Evolutionary conservation across 2,113 vertebrate genomes (phyloP), one percentile per base, ranked within the genome.

Genomic region (Tautogolabrus adspersus): DNA sequence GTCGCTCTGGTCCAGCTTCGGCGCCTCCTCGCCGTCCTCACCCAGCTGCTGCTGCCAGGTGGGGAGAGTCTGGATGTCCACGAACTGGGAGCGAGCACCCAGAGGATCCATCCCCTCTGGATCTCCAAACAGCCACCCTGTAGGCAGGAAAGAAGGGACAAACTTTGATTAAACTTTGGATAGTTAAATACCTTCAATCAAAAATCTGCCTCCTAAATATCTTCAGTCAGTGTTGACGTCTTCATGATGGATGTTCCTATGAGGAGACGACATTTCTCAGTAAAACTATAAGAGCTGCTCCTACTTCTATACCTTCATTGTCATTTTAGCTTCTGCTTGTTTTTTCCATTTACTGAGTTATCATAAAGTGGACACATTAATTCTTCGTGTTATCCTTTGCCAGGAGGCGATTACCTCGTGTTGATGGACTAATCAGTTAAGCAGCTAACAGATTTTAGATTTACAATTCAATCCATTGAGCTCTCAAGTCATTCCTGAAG

Each of bases 11-110:
- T 87, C 82, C 49, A 6, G 56, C 10, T n/a, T 52, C 18, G 12
- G 54, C 1, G 57, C 30, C 72, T 71, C 49, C 47, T 77, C 62
- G 0, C 49, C 76, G 52, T 87, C 79, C 40, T 84, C 83, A 15
- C 86, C 88, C 73, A 79, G 90, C 11, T 85, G 85, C 88, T 94
- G 92, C 66, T 94, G 87, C 98, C 98, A 99, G 21, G 93, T 89
- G 42, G 92, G 89, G 5, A 99, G 93, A 34, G 90, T 94, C 58
- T 97, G 96, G 86, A 96, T 68, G 71, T 98, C 96, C 88, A 99
- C 95, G 89, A 98, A 97, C 26, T 96, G 96, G 55, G 97, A 98
- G 87, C 97, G 97, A 72, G 98, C 97, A 42, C 98, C 98, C 94
- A 99, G 94, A 57, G 98, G 98, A 96, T 99, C 97, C 98, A 99